Evolutionary conservation across 2,888 invertebrate species (phyloP), one percentile per base, ranked within the genome.

Genomic region (Brenthis ino): DNA sequence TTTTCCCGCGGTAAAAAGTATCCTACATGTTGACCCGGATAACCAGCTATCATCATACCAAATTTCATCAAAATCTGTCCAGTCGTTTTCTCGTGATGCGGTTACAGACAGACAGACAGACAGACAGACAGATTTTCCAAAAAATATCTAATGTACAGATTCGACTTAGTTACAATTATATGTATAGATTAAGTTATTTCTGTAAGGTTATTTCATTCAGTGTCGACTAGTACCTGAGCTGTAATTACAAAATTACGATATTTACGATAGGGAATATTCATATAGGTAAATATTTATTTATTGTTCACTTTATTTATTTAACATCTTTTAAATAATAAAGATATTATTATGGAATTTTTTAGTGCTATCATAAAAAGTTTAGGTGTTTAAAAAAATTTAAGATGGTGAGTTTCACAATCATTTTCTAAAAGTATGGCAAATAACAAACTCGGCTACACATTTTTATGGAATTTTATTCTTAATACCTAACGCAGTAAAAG

Each of bases 391-490:
- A n/a, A 60, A 60, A 12, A 33, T 60, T 28, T 33, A 50, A n/a
- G 50, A 48, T n/a, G n/a, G 37, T 5, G 13, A 48, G 28, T 28
- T 50, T 50, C 50, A 28, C 48, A 60, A 60, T 60, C 24, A 16
- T 60, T 50, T 60, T 58, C 28, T 50, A 28, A 28, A 54, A 60
- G 28, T 60, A 50, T 50, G 28, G n/a, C 50, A 60, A 28, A 50
- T 24, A 51, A 63, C 28, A 53, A 63, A 8, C 13, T 14, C 13
- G 16, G 5, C 24, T 43, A 5, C 33, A 53, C 33, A 56, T 16
- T 61, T 11, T 6, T 28, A 60, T 28, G 6, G 55, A n/a, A 67
- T 47, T 53, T 14, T 60, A 47, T 43, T 33, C 70, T 54, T 64
- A 47, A 64, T 43, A 13, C 8, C 3, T 5, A 48, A 55, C 5